Percentiles rank a stretch among this genome's conserved stretches.
These are phyloP conservation scores for Dryomyza anilis DNA, from an alignment of 2,888 invertebrate species.

Conservation along the genomic window DNA sequence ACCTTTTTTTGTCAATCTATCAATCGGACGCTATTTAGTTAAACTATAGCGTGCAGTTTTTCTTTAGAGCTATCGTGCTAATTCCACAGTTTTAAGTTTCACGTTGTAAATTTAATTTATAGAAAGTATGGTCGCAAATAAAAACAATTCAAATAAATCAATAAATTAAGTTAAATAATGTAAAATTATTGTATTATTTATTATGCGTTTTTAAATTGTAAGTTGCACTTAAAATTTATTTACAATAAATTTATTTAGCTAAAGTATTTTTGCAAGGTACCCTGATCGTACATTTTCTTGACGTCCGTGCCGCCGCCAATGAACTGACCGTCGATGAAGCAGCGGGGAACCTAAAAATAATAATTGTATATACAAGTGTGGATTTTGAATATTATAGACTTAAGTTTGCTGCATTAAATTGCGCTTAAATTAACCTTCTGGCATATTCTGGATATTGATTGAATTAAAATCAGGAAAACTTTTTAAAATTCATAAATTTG, in stretches of 20 bases:
- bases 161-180: neutral
- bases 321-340: slow-evolving; percentile 89
- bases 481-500: too few relatives aligned
- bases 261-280: slow-evolving; percentile 70
- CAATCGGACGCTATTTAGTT: too few relatives aligned
- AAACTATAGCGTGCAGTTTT: too few relatives aligned
- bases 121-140: neutral
- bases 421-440: too few relatives aligned
- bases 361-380: too few relatives aligned
- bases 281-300: slow-evolving; percentile 72
- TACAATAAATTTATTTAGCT: slow-evolving; percentile 39
- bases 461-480: too few relatives aligned
- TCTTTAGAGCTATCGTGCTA: too few relatives aligned
- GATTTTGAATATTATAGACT: too few relatives aligned
- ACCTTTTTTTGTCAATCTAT: neutral
- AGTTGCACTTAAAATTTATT: slow-evolving; percentile 2
- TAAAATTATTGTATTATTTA: neutral
- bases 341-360: slow-evolving; percentile 80
- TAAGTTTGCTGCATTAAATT: too few relatives aligned
- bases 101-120: too few relatives aligned
- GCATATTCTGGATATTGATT: too few relatives aligned
- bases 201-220: neutral
- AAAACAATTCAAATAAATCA: neutral
- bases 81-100: too few relatives aligned
- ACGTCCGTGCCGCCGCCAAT: slow-evolving; percentile 93